phyloP scores from a whole-genome alignment of 2,888 invertebrate species.

The Tetranychus truncatus region DNA sequence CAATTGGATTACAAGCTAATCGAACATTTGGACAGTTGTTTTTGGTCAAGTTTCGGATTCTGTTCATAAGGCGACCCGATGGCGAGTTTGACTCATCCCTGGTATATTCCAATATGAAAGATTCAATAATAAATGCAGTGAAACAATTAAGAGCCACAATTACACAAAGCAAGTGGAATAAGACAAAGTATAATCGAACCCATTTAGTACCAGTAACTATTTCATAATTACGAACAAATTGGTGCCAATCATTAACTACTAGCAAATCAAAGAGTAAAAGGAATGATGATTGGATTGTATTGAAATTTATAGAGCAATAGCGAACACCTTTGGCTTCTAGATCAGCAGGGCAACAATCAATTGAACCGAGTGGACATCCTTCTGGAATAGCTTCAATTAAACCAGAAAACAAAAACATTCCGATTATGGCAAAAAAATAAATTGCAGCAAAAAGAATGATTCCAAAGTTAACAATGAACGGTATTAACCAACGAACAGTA shows the following conservation, averaged over 20 bases:
- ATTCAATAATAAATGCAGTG: conserved; percentile 38
- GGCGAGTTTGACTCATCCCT: conserved; percentile 3
- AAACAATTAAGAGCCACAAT: conserved; percentile 37
- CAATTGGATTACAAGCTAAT: not conserved
- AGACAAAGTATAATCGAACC: conserved; percentile 35
- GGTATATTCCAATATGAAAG: conserved; percentile 36
- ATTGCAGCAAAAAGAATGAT: conserved; percentile 36
- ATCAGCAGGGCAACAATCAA: conserved; percentile 17
- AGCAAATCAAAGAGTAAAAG: conserved; percentile 36
- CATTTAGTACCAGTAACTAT: conserved; percentile 21
- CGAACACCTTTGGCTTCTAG: conserved; percentile 22
- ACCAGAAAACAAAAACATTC: conserved; percentile 36
- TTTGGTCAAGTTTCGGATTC: not conserved
- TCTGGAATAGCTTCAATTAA: conserved; percentile 29
- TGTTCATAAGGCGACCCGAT: not conserved
- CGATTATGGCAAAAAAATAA: conserved; percentile 36
- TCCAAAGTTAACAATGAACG: conserved; percentile 36
- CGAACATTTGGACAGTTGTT: not conserved
- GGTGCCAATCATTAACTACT: conserved; percentile 39
- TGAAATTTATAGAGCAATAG: conserved; percentile 37
- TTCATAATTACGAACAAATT: conserved; percentile 13
- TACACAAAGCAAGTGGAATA: conserved; percentile 35
- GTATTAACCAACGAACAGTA: conserved; percentile 35
- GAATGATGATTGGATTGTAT: conserved; percentile 34
- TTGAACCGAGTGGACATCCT: conserved; percentile 5